Percentiles rank a stretch among this genome's conserved stretches.
Evolutionary conservation across 2,888 invertebrate species (phyloP).

Genomic region (Blera fallax): DNA sequence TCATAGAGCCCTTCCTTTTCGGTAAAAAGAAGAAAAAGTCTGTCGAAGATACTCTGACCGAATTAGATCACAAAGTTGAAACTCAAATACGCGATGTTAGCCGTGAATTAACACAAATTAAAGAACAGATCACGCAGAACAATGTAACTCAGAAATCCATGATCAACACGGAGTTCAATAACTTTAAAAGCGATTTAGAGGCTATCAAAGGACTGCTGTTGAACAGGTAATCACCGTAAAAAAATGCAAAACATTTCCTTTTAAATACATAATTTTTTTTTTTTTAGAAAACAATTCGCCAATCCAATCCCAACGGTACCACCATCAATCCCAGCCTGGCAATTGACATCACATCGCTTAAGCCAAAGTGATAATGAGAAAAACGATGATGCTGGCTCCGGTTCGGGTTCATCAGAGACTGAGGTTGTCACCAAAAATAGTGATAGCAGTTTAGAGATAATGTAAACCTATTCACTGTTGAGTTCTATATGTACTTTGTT

Average conservation of each 20-base stretch:
- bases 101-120: slow-evolving; percentile 85
- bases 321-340: slow-evolving; percentile 91
- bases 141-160: slow-evolving; percentile 79
- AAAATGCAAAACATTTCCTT: background rate
- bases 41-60: slow-evolving; percentile 86
- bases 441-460: slow-evolving; percentile 89
- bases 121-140: slow-evolving; percentile 85
- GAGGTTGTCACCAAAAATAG: slow-evolving; percentile 89
- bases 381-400: slow-evolving; percentile 84
- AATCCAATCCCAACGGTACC: slow-evolving; percentile 85
- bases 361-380: slow-evolving; percentile 82
- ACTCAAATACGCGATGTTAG: slow-evolving; percentile 84
- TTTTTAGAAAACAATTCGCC: slow-evolving; percentile 89
- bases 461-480: slow-evolving; percentile 82
- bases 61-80: slow-evolving; percentile 87
- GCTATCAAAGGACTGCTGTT: slow-evolving; percentile 89
- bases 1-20: slow-evolving; percentile 86
- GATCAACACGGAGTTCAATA: slow-evolving; percentile 85
- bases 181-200: slow-evolving; percentile 87
- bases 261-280: background rate
- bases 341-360: slow-evolving; percentile 83
- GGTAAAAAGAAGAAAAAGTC: slow-evolving; percentile 86
- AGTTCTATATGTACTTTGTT: background rate
- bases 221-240: slow-evolving; percentile 83
- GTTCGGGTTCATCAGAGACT: slow-evolving; percentile 87